Evolutionary conservation across 2,797 vertebrate genomes (phyloP).

Genomic region (Lates japonicus): DNA sequence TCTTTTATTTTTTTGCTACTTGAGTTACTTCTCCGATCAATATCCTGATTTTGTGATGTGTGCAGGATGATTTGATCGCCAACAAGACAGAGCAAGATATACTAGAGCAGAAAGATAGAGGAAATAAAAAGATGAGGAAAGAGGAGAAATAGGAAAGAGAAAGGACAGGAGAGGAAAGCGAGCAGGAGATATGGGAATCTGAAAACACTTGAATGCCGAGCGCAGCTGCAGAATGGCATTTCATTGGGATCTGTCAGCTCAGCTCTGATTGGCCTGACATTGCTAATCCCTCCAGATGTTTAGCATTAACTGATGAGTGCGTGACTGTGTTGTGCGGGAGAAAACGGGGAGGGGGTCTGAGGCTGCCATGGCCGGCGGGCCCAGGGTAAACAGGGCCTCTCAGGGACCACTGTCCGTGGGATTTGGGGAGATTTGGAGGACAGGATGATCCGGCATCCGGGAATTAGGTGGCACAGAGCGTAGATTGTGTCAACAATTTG

Average conservation of each 20-base stretch:
- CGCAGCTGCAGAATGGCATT: slow-evolving; percentile 90
- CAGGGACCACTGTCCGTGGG: slow-evolving; percentile 80
- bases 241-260: slow-evolving; percentile 87
- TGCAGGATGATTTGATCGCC: background rate
- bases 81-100: background rate
- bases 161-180: slow-evolving; percentile 35
- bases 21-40: background rate
- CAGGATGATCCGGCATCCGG: slow-evolving; percentile 82
- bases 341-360: slow-evolving; percentile 53
- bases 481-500: slow-evolving; percentile 79
- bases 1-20: background rate
- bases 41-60: background rate
- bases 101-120: background rate
- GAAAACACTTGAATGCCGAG: slow-evolving; percentile 85
- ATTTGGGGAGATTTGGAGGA: slow-evolving; percentile 84
- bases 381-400: slow-evolving; percentile 82
- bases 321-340: slow-evolving; percentile 74
- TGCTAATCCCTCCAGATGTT: slow-evolving; percentile 90
- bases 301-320: slow-evolving; percentile 87
- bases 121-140: background rate
- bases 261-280: slow-evolving; percentile 82
- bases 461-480: slow-evolving; percentile 81
- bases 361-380: slow-evolving; percentile 54
- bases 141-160: slow-evolving; percentile 29
- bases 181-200: slow-evolving; percentile 71